A percentile compares a stretch with the other conserved stretches of the same genome.
Evolutionary conservation across 2,797 vertebrate species (phyloP).

Genomic region (Chaenodraco wilsoni): DNA sequence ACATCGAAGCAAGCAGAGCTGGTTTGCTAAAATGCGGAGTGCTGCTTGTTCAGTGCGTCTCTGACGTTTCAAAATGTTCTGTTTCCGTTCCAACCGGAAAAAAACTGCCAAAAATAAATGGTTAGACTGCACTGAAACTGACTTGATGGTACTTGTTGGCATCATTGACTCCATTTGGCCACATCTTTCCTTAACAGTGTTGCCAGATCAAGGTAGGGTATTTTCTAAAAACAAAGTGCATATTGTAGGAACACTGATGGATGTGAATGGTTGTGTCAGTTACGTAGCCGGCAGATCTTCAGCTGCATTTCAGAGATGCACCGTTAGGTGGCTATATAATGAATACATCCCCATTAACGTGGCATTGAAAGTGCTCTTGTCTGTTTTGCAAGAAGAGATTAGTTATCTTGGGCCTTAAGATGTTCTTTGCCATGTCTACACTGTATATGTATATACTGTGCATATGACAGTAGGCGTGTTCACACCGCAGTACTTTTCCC

Average conservation of each 20-base stretch:
- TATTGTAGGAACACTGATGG: neutral
- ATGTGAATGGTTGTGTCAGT: neutral
- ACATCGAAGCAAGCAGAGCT: neutral
- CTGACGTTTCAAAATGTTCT: neutral
- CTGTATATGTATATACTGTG: too few relatives aligned
- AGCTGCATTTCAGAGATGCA: conserved; percentile 6
- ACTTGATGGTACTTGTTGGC: neutral
- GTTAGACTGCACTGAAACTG: neutral
- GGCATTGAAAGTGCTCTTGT: neutral
- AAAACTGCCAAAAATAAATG: neutral
- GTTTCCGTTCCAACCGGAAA: neutral
- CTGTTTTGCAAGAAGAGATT: neutral
- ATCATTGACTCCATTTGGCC: neutral
- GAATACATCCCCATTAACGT: neutral
- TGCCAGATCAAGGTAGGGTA: neutral
- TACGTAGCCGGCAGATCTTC: neutral
- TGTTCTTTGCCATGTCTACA: too few relatives aligned
- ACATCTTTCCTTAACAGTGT: neutral
- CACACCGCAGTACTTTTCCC: too few relatives aligned
- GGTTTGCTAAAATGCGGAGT: neutral
- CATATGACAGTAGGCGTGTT: too few relatives aligned
- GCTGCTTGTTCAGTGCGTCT: neutral
- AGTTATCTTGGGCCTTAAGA: neutral
- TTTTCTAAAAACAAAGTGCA: neutral
- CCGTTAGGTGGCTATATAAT: too few relatives aligned